Base-by-base conservation (phyloP, 2,888 invertebrate genomes). In the Macaria notata region DNA sequence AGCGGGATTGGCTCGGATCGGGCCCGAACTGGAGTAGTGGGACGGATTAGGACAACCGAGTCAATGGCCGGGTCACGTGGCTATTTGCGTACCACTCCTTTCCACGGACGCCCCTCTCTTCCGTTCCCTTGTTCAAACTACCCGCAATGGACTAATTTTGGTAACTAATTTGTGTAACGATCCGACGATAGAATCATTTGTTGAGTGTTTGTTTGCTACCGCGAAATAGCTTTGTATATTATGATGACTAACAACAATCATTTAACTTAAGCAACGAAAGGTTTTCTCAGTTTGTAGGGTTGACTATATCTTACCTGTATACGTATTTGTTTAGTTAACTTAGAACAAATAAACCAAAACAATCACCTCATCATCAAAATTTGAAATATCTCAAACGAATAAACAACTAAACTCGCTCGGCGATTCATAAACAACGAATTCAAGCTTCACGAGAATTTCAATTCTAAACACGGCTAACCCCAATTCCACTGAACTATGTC, bases 1-100 rank as follows among this genome's bases (percentile, higher is more conserved):
- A 63, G 62, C 69, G 70, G 73, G 70, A 75, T 75, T 66, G 70
- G 70, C 66, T 71, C 73, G 69, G 71, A 73, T 79, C 72, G 75
- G 74, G 73, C 70, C 76, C 81, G 82, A 91, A 87, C 78, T 90
- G 83, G 90, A 91, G 86, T 90, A 91, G 90, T 91, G 81, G 90
- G 88, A 84, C 90, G 88, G 89, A 86, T 91, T 88, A 90, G 90
- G 89, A 88, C 85, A 86, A 85, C 84, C 86, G 85, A 90, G 90
- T 91, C 91, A 90, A 90, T 82, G 91, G 88, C 91, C 91, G 91
- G 90, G 90, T 90, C 90, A 89, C 83, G 79, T 76, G 77, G 85
- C 86, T 90, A 90, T 91, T 90, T 91, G 81, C 79, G 88, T 86
- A 78, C 81, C 70, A 78, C 79, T 79, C 76, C 78, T 77, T 75